Base-by-base conservation (phyloP, 1,140 invertebrate genomes). In the Dryas iulia region DNA sequence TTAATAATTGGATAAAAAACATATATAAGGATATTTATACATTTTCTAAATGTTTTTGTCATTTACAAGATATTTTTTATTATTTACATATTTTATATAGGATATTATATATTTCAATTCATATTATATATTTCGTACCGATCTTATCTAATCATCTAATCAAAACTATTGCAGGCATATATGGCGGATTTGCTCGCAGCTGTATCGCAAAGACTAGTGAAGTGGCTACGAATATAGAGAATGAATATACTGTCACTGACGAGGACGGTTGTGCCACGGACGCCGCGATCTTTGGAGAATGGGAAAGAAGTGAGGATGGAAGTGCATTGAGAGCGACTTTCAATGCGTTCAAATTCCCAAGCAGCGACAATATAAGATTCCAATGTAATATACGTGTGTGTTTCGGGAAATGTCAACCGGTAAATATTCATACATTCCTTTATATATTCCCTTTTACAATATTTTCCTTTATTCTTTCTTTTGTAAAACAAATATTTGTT, bases 341-440 rank as follows among this genome's bases (percentile, higher is more conserved):
- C 85, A 98, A 98, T 85, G 98, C 97, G 3, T 99, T 99, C 87
- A 98, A 99, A 86, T 99, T 99, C 94, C 98, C 97, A 0, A 97
- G 96, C 69, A 97, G 97, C 79, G 97, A 98, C 79, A 98, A 98
- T 82, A 97, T 98, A 76, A 93, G 97, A 87, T 98, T 98, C 96
- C 97, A 98, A 88, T 98, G 98, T 86, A 98, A 98, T 84, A 98
- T 98, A 83, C 94, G 97, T 53, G 97, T 98, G 3, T 98, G 98
- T 93, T 98, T 98, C 83, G 97, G 97, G 86, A 96, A 95, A 90
- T 98, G 98, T 92, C 97, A 98, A 94, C 97, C 98, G 68, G 97
- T 97, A 93, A 94, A 95, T 66, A n/a, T 47, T 33, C n/a, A n/a
- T n/a, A n/a, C n/a, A n/a, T n/a, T n/a, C n/a, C n/a, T n/a, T 23